These are phyloP conservation scores for Sebastes cheni DNA, from an alignment of 2,797 vertebrate species.

Conservation along the genomic window DNA sequence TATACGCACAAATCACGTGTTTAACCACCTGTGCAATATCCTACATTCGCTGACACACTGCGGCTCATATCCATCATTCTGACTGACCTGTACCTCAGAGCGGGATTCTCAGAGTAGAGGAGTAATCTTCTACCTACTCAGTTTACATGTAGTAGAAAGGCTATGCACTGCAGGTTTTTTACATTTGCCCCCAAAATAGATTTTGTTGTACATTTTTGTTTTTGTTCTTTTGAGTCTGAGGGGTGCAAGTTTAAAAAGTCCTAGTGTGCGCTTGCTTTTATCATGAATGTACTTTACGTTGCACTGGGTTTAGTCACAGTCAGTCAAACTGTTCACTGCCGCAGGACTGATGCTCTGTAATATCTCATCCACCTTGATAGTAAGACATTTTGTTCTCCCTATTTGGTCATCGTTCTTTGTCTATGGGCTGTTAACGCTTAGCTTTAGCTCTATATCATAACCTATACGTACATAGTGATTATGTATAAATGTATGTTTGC, in stretches of 20 bases:
- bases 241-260: slow-evolving; percentile 8
- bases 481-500: slow-evolving; percentile 66
- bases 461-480: slow-evolving; percentile 67
- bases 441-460: slow-evolving; percentile 65
- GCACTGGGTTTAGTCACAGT: slow-evolving; percentile 44
- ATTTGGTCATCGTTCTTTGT: slow-evolving; percentile 19
- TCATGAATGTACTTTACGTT: slow-evolving; percentile 74
- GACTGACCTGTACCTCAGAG: slow-evolving; percentile 14
- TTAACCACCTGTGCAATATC: slow-evolving; percentile 73
- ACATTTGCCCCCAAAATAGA: slow-evolving; percentile 2
- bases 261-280: slow-evolving; percentile 32
- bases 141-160: slow-evolving; percentile 5
- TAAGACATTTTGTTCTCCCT: background rate
- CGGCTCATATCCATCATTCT: slow-evolving; percentile 11
- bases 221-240: background rate
- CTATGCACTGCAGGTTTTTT: slow-evolving; percentile 24
- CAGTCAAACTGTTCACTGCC: slow-evolving; percentile 11
- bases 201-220: background rate
- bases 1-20: slow-evolving; percentile 53
- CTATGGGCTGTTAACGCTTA: slow-evolving; percentile 26
- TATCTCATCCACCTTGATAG: slow-evolving; percentile 1
- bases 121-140: background rate
- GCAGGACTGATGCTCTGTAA: slow-evolving; percentile 34
- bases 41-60: background rate
- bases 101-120: background rate